Evolutionary conservation across 35 echinoderm and acorn worm genomes (phyloP).

Genomic region (Diadema setosum): DNA sequence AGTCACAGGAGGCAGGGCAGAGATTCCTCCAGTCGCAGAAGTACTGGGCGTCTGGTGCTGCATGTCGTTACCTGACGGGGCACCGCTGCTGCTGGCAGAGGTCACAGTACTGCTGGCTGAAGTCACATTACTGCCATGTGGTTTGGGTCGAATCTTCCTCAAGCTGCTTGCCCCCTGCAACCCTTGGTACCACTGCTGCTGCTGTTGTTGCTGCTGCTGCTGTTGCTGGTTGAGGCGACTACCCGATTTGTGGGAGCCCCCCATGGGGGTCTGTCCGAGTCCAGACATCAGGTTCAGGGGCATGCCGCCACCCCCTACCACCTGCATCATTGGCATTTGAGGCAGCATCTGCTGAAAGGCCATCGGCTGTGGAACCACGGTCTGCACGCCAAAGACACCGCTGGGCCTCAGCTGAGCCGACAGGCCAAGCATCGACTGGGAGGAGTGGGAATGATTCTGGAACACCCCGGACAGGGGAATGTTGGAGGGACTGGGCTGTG

Average conservation of each 20-base stretch:
- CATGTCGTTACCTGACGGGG: background rate
- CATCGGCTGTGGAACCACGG: background rate
- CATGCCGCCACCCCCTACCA: background rate
- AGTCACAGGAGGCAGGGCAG: slow-evolving; percentile 73
- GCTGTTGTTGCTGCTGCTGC: too few relatives aligned
- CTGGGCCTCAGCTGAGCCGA: slow-evolving; percentile 3
- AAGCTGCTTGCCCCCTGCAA: background rate
- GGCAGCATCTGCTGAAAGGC: background rate
- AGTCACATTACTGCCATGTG: background rate
- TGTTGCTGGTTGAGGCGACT: background rate
- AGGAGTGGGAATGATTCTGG: background rate
- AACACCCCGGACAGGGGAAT: slow-evolving; percentile 7
- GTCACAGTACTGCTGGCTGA: background rate
- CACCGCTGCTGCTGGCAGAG: background rate
- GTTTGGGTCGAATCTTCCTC: background rate
- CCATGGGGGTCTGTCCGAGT: background rate
- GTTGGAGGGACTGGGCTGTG: slow-evolving; percentile 7
- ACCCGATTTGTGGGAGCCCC: background rate
- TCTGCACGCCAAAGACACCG: slow-evolving; percentile 15
- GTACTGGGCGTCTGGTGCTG: background rate
- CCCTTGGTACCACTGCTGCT: background rate
- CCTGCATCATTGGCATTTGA: background rate
- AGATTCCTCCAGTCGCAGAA: background rate
- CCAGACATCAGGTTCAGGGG: background rate
- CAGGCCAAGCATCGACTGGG: background rate